These are phyloP conservation scores for Amblyopsis rosae DNA, from an alignment of 2,113 vertebrate genomes.

Conservation along the genomic window DNA sequence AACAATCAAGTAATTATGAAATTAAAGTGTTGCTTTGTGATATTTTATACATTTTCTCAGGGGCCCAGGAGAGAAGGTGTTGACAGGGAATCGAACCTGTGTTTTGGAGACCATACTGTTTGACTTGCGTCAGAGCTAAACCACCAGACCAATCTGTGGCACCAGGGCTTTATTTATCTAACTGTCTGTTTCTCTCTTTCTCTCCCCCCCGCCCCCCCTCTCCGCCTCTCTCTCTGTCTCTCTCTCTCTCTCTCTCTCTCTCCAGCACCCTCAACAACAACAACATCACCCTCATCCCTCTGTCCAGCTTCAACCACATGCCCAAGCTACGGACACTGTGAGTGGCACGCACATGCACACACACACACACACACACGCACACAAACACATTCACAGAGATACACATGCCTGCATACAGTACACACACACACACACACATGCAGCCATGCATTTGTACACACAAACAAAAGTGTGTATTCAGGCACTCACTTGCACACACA, in stretches of 20 bases:
- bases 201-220: not conserved
- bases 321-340: conserved; percentile 97
- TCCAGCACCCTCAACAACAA: conserved; percentile 98
- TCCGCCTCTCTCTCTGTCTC: not conserved
- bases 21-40: too few species aligned
- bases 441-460: conserved; percentile 16
- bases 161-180: conserved; percentile 30
- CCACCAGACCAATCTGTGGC: conserved; percentile 24
- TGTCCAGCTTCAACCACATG: conserved; percentile 99
- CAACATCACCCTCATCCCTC: conserved; percentile 97
- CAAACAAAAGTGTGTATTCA: conserved; percentile 14
- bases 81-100: conserved; percentile 15
- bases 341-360: conserved; percentile 73
- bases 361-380: conserved; percentile 1
- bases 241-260: conserved; percentile 19
- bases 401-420: conserved; percentile 15
- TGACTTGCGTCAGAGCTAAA: conserved; percentile 31
- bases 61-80: conserved; percentile 8
- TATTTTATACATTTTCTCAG: not conserved
- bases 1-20: too few species aligned
- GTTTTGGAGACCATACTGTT: not conserved
- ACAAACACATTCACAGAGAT: not conserved
- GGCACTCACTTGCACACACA: conserved; percentile 8
- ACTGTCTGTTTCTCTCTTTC: conserved; percentile 13
- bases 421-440: conserved; percentile 23